Evolutionary conservation across 2,888 invertebrate genomes (phyloP).

Genomic region (Xanthostigma xanthostigma): DNA sequence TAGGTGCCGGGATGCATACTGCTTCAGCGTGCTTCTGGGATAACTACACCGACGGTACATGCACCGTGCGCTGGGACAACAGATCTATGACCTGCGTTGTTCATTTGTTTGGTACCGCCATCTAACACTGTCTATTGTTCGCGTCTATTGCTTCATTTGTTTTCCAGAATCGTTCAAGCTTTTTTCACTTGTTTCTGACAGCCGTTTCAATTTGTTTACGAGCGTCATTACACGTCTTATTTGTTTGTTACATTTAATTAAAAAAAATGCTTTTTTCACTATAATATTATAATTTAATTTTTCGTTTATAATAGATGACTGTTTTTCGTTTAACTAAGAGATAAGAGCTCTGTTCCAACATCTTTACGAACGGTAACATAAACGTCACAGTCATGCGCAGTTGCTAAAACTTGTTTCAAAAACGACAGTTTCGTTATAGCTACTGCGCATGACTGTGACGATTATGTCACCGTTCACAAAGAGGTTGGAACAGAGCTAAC

Average conservation of each 20-base stretch:
- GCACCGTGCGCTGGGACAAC: constrained; percentile 76
- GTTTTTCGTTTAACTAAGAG: no score
- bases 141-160: not conserved
- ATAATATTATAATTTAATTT: not conserved
- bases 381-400: no score
- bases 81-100: constrained; percentile 76
- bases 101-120: constrained; percentile 61
- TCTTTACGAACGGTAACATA: no score
- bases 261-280: not conserved
- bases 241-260: not conserved
- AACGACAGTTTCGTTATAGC: no score
- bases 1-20: constrained; percentile 68
- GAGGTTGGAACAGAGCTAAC: no score
- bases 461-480: no score
- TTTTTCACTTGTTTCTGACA: not conserved
- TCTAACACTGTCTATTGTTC: constrained; percentile 16
- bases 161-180: not conserved
- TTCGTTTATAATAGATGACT: no score
- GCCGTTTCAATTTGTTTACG: not conserved
- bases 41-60: constrained; percentile 61
- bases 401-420: no score
- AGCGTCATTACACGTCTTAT: not conserved
- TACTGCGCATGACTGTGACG: no score
- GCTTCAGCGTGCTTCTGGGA: constrained; percentile 78
- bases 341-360: no score